Evolutionary conservation across 2,113 vertebrate species (phyloP), one percentile per base, ranked within the genome.

Genomic region (Corythaeola cristata): DNA sequence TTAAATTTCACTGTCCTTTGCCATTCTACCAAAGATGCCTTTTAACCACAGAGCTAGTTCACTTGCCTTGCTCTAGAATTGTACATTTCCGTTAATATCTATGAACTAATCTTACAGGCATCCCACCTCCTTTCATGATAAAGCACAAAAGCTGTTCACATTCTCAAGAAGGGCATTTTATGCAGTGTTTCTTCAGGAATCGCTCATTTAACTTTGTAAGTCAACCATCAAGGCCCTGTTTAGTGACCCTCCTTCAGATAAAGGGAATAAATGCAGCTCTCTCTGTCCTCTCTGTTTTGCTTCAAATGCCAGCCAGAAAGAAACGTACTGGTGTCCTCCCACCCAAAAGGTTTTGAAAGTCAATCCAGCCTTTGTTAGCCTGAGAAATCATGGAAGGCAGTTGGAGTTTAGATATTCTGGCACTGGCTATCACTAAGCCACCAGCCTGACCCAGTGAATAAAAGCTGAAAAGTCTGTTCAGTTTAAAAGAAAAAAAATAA

Each of bases 291-390:
- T 74, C 71, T 84, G 79, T 80, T 93, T 77, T 84, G 64, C 88
- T 95, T 90, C 90, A 92, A 92, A 97, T 95, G 88, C 82, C 90
- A 96, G 35, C 56, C 68, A 92, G 91, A 95, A 96, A 75, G 93
- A 94, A 94, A 94, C 85, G 33, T 77, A 59, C 83, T 75, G 88
- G 52, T 89, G 60, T 86, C 86, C 90, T 97, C 93, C 93, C 83
- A 97, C 96, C 79, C 90, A 68, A 78, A 90, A 86, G 39, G 52
- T 91, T 93, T 94, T 67, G 76, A 59, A 84, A 96, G 35, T 92
- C 90, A 96, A 96, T 93, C 71, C 47, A 88, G 88, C 44, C 95
- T 90, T 93, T 96, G 92, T 94, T 84, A 81, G 83, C 35, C 56
- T 83, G 55, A 77, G 75, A 90, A 97, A 77, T 95, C 71, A 62